Conservation (phyloP, 1,140 invertebrate species). For the Drusus annulatus region DNA sequence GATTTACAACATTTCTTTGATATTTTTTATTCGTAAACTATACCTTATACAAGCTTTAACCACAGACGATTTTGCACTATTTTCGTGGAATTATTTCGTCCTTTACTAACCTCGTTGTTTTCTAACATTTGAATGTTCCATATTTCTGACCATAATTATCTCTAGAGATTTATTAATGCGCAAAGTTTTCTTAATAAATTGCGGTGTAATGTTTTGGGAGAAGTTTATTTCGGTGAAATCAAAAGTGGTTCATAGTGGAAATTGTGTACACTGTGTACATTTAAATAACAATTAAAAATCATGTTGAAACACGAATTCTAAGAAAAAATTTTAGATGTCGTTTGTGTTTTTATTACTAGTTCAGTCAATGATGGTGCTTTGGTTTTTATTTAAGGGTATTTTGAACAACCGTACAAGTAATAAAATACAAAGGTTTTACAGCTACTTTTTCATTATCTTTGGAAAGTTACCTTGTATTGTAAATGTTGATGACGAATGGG, state of each 20-base stretch:
- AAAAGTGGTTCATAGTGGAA: conserved; percentile 23
- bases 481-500: conserved; percentile 9
- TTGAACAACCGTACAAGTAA: too few species aligned
- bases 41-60: too few species aligned
- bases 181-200: conserved; percentile 56
- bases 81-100: not conserved
- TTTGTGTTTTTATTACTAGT: not conserved
- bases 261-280: too few species aligned
- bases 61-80: not conserved
- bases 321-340: too few species aligned
- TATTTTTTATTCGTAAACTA: too few species aligned
- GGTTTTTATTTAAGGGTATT: too few species aligned
- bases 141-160: conserved; percentile 18
- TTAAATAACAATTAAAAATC: not conserved
- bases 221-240: conserved; percentile 24
- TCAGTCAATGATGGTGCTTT: too few species aligned
- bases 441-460: too few species aligned
- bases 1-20: too few species aligned
- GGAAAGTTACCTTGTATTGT: not conserved
- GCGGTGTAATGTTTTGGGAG: conserved; percentile 23
- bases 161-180: conserved; percentile 50
- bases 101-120: too few species aligned
- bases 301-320: not conserved
- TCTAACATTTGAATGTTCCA: not conserved
- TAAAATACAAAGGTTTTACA: too few species aligned